Percentiles rank a stretch among this genome's conserved stretches.
Conservation (phyloP, 2,888 invertebrate species). For the Aphelenchoides bicaudatus region DNA sequence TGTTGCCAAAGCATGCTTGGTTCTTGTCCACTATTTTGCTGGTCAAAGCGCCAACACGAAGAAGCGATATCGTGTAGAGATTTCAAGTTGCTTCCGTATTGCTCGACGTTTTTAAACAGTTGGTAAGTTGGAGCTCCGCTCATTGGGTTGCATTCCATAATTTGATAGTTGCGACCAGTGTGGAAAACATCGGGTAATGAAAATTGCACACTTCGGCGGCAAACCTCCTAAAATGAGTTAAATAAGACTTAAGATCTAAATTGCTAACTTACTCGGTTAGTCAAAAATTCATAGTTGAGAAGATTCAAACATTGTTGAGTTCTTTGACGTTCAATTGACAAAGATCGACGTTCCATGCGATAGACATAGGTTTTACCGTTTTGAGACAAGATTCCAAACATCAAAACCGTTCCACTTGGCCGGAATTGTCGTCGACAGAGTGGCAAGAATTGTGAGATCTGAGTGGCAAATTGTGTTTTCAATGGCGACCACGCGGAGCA, state of each 20-base stretch:
- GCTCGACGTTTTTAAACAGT: conserved; percentile 11
- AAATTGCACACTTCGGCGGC: conserved; percentile 26
- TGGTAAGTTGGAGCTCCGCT: conserved; percentile 14
- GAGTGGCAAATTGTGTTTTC: conserved; percentile 29
- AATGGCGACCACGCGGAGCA: conserved; percentile 22
- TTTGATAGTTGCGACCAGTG: conserved; percentile 18
- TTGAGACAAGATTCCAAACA: conserved; percentile 31
- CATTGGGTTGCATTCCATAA: conserved; percentile 28
- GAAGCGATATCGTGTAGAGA: conserved; percentile 12
- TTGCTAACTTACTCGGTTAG: conserved; percentile 22
- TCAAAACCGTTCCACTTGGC: conserved; percentile 19
- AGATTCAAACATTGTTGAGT: conserved; percentile 24
- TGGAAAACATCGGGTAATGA: conserved; percentile 27
- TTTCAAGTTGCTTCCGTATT: conserved; percentile 14
- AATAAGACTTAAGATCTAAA: background rate
- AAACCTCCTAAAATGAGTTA: conserved; percentile 3
- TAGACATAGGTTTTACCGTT: conserved; percentile 33
- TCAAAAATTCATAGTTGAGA: conserved; percentile 27
- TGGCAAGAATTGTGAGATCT: conserved; percentile 35
- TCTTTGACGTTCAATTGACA: background rate
- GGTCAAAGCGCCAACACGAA: background rate
- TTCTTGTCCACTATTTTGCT: background rate
- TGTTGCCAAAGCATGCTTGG: background rate
- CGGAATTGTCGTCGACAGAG: conserved; percentile 19
- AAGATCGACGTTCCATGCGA: conserved; percentile 18